These are phyloP conservation scores for Campaea margaritaria DNA, from an alignment of 2,888 invertebrate genomes.

Conservation along the genomic window DNA sequence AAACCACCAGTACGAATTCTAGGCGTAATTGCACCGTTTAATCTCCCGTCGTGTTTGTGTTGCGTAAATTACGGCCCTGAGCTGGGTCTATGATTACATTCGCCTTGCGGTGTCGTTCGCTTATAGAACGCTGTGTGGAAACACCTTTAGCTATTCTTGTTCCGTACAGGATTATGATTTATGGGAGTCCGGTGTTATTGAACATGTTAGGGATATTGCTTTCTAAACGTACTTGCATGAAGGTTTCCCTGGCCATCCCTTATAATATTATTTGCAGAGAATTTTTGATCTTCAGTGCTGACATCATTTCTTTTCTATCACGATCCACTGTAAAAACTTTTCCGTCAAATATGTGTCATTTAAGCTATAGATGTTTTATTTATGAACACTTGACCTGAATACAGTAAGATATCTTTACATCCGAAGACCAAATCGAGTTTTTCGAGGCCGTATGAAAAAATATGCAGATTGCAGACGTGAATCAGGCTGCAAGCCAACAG, in stretches of 20 bases:
- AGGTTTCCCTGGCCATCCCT: too few relatives aligned
- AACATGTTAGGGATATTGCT: slow-evolving; percentile 4
- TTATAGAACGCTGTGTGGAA: slow-evolving; percentile 27
- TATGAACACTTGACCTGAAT: slow-evolving; percentile 15
- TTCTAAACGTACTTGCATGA: too few relatives aligned
- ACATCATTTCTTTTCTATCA: too few relatives aligned
- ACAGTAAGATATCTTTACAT: slow-evolving; percentile 7
- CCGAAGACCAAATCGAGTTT: slow-evolving; percentile 21
- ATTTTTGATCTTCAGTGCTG: too few relatives aligned
- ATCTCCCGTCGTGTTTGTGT: slow-evolving; percentile 49
- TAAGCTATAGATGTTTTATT: not conserved
- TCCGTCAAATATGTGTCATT: too few relatives aligned
- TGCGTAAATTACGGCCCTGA: slow-evolving; percentile 55
- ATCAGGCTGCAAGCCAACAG: slow-evolving; percentile 42
- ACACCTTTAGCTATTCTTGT: slow-evolving; percentile 29
- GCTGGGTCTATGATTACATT: slow-evolving; percentile 36
- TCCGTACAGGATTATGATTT: slow-evolving; percentile 13
- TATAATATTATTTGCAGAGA: too few relatives aligned
- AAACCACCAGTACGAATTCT: slow-evolving; percentile 47
- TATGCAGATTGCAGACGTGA: slow-evolving; percentile 47
- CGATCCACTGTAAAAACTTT: too few relatives aligned
- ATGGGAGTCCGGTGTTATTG: slow-evolving; percentile 10
- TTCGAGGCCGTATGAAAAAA: slow-evolving; percentile 36
- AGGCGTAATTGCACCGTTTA: slow-evolving; percentile 50
- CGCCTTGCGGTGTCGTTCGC: slow-evolving; percentile 38